These are phyloP conservation scores for Parus major DNA, from an alignment of 2,113 vertebrate species.

Conservation along the genomic window DNA sequence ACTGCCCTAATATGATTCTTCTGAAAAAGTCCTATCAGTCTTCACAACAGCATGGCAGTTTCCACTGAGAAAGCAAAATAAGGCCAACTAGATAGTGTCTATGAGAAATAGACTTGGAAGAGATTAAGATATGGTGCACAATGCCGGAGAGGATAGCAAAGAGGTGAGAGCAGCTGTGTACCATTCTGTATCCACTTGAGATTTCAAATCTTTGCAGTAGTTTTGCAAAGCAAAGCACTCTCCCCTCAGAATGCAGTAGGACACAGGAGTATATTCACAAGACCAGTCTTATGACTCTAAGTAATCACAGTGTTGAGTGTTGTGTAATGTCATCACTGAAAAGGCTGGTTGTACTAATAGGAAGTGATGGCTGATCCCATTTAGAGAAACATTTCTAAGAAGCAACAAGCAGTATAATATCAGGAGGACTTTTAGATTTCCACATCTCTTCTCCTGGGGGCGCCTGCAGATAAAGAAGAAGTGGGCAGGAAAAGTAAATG, in stretches of 20 bases:
- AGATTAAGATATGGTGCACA: neutral
- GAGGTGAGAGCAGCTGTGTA: neutral
- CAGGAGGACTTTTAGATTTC: conserved; percentile 49
- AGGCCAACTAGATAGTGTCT: neutral
- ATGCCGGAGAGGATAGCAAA: neutral
- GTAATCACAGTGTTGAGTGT: conserved; percentile 50
- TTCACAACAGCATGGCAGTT: neutral
- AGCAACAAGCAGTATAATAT: conserved; percentile 27
- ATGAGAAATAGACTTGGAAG: neutral
- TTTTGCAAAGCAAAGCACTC: conserved; percentile 56
- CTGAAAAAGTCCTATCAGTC: neutral
- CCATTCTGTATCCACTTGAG: neutral
- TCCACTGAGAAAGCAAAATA: neutral
- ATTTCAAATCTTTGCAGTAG: conserved; percentile 30
- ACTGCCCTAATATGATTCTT: neutral
- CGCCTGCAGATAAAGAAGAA: conserved; percentile 4
- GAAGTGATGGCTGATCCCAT: conserved; percentile 74
- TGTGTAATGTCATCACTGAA: conserved; percentile 61
- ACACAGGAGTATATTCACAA: conserved; percentile 48
- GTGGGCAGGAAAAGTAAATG: conserved; percentile 16
- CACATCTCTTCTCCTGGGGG: conserved; percentile 43
- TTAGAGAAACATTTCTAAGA: conserved; percentile 56
- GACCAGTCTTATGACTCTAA: conserved; percentile 68
- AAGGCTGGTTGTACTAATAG: conserved; percentile 71
- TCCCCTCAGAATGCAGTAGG: neutral